Evolutionary conservation across 2,113 vertebrate species (phyloP).

Genomic region (Apaloderma vittatum): DNA sequence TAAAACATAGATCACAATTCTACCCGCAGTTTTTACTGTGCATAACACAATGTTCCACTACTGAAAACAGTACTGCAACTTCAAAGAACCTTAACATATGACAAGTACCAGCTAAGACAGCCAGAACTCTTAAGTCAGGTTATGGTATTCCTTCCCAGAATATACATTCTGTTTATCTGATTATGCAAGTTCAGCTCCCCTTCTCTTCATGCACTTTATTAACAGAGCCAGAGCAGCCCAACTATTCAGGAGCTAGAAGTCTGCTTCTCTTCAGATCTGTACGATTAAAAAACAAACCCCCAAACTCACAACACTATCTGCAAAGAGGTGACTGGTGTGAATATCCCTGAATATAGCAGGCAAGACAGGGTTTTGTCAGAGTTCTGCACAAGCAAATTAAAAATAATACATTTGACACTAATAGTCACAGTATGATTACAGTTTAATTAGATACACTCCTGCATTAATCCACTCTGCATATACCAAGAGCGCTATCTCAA

Average conservation of each 20-base stretch:
- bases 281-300: neutral
- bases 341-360: neutral
- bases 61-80: neutral
- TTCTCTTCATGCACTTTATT: neutral
- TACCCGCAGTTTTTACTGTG: neutral
- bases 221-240: neutral
- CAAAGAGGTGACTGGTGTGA: neutral
- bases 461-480: neutral
- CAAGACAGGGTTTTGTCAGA: neutral
- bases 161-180: neutral
- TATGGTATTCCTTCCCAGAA: neutral
- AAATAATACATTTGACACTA: neutral
- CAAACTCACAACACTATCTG: neutral
- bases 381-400: neutral
- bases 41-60: neutral
- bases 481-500: neutral
- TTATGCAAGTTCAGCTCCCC: neutral
- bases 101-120: neutral
- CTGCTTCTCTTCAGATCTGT: neutral
- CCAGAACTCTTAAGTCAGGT: neutral
- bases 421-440: neutral
- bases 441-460: neutral
- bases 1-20: neutral
- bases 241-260: neutral
- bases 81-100: neutral